phyloP scores from a whole-genome alignment of 92 coral and sea anemone species.

The Heteractis magnifica region DNA sequence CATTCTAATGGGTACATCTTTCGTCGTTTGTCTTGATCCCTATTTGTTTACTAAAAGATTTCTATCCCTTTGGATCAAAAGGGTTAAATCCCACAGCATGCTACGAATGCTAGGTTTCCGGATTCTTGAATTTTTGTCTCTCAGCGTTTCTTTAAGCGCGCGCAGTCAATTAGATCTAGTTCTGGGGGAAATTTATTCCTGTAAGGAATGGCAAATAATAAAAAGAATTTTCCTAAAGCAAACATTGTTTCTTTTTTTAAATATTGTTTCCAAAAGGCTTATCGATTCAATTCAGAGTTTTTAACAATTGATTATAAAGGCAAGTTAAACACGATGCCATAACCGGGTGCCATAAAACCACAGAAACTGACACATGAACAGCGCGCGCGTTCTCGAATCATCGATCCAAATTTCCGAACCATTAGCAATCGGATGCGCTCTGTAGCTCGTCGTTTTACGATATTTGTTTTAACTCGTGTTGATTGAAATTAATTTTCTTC shows the following conservation, averaged over 20 bases:
- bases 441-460: not conserved
- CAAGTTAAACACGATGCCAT: not conserved
- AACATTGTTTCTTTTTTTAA: not conserved
- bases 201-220: not conserved
- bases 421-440: not conserved
- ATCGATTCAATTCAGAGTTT: not conserved
- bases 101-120: not conserved
- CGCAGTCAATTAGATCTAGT: not conserved
- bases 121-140: not conserved
- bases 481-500: conserved; percentile 9
- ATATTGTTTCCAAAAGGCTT: not conserved
- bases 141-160: not conserved
- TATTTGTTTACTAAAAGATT: conserved; percentile 7
- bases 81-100: not conserved
- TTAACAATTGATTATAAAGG: not conserved
- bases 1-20: conserved; percentile 1
- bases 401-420: not conserved
- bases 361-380: not conserved
- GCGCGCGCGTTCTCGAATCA: not conserved
- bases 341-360: not conserved
- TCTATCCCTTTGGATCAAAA: not conserved
- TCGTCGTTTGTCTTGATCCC: not conserved
- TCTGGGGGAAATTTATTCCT: not conserved
- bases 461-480: not conserved
- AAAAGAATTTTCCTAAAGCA: not conserved